Evolutionary conservation across 2,797 vertebrate species (phyloP).

Genomic region (Tauraco hartlaubi): DNA sequence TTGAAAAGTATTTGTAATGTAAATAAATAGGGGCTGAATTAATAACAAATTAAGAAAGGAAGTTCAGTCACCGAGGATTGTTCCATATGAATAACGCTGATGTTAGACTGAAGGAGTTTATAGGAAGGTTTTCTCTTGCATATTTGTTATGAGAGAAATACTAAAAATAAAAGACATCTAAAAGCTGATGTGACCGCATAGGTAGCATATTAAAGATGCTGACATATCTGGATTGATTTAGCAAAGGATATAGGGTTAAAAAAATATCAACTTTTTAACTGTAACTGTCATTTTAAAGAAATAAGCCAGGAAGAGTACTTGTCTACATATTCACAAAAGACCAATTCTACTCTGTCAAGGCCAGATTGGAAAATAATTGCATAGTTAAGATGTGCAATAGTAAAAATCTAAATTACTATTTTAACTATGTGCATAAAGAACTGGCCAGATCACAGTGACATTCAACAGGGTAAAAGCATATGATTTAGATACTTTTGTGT

Average conservation of each 20-base stretch:
- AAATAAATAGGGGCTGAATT: neutral
- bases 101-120: neutral
- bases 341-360: neutral
- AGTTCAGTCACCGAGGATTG: neutral
- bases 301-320: neutral
- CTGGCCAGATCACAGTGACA: neutral
- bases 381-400: neutral
- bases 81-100: neutral
- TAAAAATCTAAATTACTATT: neutral
- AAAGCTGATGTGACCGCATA: neutral
- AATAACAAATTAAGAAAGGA: neutral
- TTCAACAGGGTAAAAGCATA: neutral
- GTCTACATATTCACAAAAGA: neutral
- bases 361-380: neutral
- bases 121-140: neutral
- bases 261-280: neutral
- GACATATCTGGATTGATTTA: neutral
- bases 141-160: neutral
- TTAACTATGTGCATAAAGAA: neutral
- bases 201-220: neutral
- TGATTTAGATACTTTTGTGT: neutral
- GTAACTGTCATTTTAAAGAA: neutral
- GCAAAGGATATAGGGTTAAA: neutral
- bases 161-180: neutral
- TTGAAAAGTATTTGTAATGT: neutral